These are phyloP conservation scores for Amia ocellicauda DNA, from an alignment of 2,113 vertebrate species.

Conservation along the genomic window DNA sequence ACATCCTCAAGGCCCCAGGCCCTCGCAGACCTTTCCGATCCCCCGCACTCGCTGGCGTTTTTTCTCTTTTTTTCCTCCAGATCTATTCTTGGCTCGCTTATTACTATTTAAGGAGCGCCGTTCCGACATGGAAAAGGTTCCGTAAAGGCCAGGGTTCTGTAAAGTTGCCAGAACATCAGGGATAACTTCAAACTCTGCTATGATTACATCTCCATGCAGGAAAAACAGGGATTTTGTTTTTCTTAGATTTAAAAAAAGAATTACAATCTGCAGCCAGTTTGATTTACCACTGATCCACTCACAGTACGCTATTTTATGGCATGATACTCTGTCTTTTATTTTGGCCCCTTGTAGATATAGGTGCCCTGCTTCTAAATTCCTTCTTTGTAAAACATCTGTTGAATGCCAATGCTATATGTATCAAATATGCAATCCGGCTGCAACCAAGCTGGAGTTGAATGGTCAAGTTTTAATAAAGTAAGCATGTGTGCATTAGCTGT, in stretches of 20 bases:
- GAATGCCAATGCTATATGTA: no score
- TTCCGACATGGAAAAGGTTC: neutral
- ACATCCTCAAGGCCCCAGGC: neutral
- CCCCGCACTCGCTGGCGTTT: no score
- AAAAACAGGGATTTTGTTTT: neutral
- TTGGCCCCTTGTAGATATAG: no score
- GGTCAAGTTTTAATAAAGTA: no score
- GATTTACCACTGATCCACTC: neutral
- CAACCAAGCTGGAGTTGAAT: no score
- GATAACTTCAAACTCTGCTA: neutral
- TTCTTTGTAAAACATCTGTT: no score
- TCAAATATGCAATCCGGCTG: no score
- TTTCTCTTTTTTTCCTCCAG: neutral
- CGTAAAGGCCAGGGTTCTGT: neutral
- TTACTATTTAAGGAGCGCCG: neutral
- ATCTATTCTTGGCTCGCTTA: neutral
- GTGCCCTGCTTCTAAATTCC: no score
- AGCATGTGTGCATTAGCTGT: no score
- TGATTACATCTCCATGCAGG: neutral
- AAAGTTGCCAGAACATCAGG: conserved; percentile 5
- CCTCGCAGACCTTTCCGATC: conserved; percentile 2
- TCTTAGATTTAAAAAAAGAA: no score
- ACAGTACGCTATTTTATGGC: no score
- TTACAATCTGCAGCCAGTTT: neutral
- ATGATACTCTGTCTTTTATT: no score